Base-by-base conservation (phyloP, 2,797 vertebrate species). In the Alexandromys oeconomus region DNA sequence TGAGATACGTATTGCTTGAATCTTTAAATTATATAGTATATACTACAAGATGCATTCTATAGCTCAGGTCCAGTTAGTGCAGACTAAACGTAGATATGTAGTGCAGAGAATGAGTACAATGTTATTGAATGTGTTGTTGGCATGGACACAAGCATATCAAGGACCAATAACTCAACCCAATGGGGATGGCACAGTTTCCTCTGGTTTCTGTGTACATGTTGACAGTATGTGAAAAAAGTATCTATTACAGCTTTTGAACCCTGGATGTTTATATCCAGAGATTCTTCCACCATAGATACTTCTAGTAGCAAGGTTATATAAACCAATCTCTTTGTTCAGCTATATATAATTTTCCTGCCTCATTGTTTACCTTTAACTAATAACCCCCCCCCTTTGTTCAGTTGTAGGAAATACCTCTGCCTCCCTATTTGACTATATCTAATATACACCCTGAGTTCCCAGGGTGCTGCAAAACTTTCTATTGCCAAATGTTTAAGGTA, bases 401-500 rank as follows among this genome's bases (percentile, higher is more conserved):
- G 23, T 25, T 27, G 5, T 27, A 27, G 43, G 12, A 43, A 46
- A 46, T 29, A 27, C 6, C 12, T 6, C 40, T 27, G 6, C 73
- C 11, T 67, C 0, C 6, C 31, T 67, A 11, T 23, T n/a, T 31
- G 25, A 34, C 63, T 48, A 69, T 25, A 51, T 85, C 2, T 69
- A 8, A 67, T n/a, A 34, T 25, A 48, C 37, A 51, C 48, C 0
- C 27, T n/a, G 43, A n/a, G 31, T 69, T 67, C 48, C 63, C 43
- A n/a, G 31, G 6, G 29, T 51, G 48, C 5, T 79, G 19, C 0
- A 89, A 87, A 59, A 59, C n/a, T 87, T 93, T 21, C 29, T 46
- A 54, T 46, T 90, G 27, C 40, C 51, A 89, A 92, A 48, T 84
- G 40, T 89, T 46, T 95, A 59, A 46, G 10, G 40, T 76, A 93